Conservation (phyloP, 2,888 invertebrate genomes). For the Cheilosia vulpina region DNA sequence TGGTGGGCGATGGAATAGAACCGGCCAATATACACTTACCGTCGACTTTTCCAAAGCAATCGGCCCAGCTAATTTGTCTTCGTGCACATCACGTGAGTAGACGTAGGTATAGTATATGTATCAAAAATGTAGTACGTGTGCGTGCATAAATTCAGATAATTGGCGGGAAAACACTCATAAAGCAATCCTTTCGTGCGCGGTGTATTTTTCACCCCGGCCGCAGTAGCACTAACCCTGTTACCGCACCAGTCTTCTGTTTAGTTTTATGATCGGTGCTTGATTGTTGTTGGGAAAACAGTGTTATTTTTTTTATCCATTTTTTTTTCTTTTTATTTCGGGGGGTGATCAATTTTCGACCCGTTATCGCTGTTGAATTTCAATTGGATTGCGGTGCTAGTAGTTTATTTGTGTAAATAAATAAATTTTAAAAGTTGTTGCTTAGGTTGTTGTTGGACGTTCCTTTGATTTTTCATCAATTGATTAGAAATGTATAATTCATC, state of each 20-base stretch:
- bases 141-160: constrained; percentile 81
- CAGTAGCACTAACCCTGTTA: constrained; percentile 20
- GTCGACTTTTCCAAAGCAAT: constrained; percentile 47
- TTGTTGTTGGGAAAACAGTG: constrained; percentile 55
- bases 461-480: constrained; percentile 75
- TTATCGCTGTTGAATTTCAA: constrained; percentile 63
- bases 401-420: constrained; percentile 68
- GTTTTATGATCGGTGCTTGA: constrained; percentile 58
- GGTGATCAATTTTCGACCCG: constrained; percentile 63
- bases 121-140: constrained; percentile 27
- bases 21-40: constrained; percentile 15
- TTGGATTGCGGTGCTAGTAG: constrained; percentile 66
- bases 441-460: constrained; percentile 55
- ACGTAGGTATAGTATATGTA: constrained; percentile 6
- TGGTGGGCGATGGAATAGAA: constrained; percentile 9
- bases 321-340: constrained; percentile 38
- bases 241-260: constrained; percentile 12
- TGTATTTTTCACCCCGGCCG: constrained; percentile 16
- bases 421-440: constrained; percentile 50
- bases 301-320: constrained; percentile 21
- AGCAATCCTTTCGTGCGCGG: constrained; percentile 78
- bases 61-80: constrained; percentile 51
- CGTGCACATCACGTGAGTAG: constrained; percentile 51
- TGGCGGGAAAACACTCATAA: constrained; percentile 82
- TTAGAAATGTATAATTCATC: constrained; percentile 69